Evolutionary conservation across 2,113 vertebrate species (phyloP).

Genomic region (Sylvia atricapilla): DNA sequence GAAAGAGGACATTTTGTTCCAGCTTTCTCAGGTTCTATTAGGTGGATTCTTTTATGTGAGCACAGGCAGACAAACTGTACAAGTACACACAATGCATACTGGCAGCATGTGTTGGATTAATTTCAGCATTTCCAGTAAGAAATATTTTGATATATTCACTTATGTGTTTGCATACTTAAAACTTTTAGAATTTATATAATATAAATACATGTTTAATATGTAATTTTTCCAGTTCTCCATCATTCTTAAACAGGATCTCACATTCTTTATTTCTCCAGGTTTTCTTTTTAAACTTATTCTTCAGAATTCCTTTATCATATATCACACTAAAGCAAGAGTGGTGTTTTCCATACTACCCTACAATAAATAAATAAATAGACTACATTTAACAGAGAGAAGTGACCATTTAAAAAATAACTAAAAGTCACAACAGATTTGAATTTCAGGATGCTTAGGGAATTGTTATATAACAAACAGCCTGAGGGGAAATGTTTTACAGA

Average conservation of each 20-base stretch:
- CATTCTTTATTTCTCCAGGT: not conserved
- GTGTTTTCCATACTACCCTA: not conserved
- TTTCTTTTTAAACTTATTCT: not conserved
- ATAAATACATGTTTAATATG: not conserved
- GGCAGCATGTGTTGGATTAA: not conserved
- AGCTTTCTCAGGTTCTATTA: constrained; percentile 1
- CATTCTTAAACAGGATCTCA: not conserved
- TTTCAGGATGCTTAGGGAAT: not conserved
- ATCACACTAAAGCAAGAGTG: not conserved
- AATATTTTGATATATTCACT: not conserved
- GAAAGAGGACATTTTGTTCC: not conserved
- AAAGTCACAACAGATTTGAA: not conserved
- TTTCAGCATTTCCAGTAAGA: not conserved
- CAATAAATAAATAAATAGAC: not conserved
- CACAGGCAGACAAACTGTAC: not conserved
- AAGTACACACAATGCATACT: not conserved
- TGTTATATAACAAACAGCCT: not conserved
- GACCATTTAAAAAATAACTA: not conserved
- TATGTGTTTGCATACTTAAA: not conserved
- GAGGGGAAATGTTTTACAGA: not conserved
- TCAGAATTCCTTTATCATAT: not conserved
- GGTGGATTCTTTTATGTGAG: not conserved
- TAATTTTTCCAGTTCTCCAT: not conserved
- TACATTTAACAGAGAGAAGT: not conserved
- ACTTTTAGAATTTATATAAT: not conserved